Evolutionary conservation across 2,888 invertebrate genomes (phyloP).

Genomic region (Brachyptera risi): DNA sequence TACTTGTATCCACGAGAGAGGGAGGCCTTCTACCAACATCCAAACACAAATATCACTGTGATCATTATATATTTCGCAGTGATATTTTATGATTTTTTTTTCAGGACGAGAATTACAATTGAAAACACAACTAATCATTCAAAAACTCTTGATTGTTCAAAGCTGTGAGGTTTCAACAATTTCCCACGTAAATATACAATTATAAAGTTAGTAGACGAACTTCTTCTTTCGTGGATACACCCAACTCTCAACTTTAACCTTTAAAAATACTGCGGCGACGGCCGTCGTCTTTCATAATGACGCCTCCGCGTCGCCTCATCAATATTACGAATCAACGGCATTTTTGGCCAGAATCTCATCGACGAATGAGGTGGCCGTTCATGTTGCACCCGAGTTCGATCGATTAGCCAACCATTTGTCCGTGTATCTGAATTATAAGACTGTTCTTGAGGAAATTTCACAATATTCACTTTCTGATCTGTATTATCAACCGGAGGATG

Average conservation of each 20-base stretch:
- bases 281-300: constrained; percentile 5
- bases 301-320: neutral
- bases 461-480: neutral
- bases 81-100: too few species aligned
- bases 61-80: too few species aligned
- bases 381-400: neutral
- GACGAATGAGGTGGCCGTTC: neutral
- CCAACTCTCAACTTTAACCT: neutral
- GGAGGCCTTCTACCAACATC: too few species aligned
- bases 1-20: too few species aligned
- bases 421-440: neutral
- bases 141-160: too few species aligned
- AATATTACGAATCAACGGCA: neutral
- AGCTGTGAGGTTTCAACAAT: too few species aligned
- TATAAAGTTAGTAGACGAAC: too few species aligned
- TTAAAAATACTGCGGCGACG: constrained; percentile 1
- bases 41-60: too few species aligned
- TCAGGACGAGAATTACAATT: too few species aligned
- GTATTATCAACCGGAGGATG: neutral
- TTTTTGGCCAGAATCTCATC: constrained; percentile 1
- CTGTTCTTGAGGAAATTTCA: neutral
- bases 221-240: too few species aligned
- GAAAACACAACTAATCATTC: too few species aligned
- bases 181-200: too few species aligned
- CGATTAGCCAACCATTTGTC: neutral